Conservation (phyloP, 2,113 vertebrate species). For the Leptocoma aspasia region DNA sequence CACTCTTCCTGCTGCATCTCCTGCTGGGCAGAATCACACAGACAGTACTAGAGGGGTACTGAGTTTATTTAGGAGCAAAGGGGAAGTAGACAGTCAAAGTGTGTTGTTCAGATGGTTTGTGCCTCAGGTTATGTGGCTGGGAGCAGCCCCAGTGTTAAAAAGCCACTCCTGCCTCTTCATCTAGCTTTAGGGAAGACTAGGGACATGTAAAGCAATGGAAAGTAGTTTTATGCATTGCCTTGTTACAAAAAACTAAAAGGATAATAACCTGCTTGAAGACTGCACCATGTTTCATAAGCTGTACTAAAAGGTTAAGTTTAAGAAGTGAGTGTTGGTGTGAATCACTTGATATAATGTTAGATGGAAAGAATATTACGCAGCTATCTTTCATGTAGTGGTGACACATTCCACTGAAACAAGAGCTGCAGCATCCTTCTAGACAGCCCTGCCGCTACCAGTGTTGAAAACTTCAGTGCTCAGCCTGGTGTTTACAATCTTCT, state of each 20-base stretch:
- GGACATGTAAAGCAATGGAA: background rate
- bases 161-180: background rate
- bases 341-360: background rate
- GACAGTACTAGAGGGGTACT: background rate
- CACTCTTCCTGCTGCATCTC: background rate
- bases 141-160: background rate
- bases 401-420: background rate
- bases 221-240: background rate
- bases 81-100: background rate
- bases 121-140: background rate
- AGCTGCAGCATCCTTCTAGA: background rate
- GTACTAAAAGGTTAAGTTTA: background rate
- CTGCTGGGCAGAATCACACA: background rate
- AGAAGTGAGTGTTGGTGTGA: background rate
- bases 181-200: background rate
- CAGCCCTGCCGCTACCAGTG: background rate
- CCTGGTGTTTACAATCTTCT: background rate
- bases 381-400: background rate
- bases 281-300: background rate
- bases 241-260: background rate
- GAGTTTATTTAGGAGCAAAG: background rate
- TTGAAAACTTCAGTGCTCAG: background rate
- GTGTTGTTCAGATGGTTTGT: background rate
- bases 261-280: background rate
- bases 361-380: background rate